A percentile compares a stretch with the other conserved stretches of the same genome.
phyloP scores from a whole-genome alignment of 2,888 invertebrate genomes.

The Torymus auratus region DNA sequence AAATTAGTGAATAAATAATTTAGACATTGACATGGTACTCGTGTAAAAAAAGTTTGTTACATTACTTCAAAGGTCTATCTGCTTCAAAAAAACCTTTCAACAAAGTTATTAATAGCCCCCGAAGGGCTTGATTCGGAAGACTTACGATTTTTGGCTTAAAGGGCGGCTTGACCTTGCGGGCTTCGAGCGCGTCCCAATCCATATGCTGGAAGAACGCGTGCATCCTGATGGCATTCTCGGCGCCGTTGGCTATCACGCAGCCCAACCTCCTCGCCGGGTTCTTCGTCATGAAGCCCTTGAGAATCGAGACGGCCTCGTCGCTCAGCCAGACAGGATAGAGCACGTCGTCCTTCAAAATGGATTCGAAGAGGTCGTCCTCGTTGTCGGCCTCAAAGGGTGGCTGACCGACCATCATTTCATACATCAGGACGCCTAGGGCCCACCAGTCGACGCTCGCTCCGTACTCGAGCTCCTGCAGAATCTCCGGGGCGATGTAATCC shows the following conservation, averaged over 20 bases:
- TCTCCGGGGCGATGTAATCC: constrained; percentile 99
- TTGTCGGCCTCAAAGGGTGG: constrained; percentile 99
- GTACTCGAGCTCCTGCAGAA: constrained; percentile 94
- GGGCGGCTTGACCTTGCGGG: constrained; percentile 94
- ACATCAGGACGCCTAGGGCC: constrained; percentile 98
- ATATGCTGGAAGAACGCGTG: constrained; percentile 96
- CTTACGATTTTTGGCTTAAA: constrained; percentile 97
- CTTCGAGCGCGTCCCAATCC: constrained; percentile 97
- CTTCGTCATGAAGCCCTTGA: constrained; percentile 99
- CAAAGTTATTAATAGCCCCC: background rate
- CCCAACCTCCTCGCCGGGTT: constrained; percentile 95
- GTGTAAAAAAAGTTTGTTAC: no score
- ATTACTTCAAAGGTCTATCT: no score
- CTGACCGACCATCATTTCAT: constrained; percentile 99
- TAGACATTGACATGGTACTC: no score
- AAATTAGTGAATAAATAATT: no score
- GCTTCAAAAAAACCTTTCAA: background rate
- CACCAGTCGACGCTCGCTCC: constrained; percentile 96
- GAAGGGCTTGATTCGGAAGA: constrained; percentile 24
- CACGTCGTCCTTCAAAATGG: constrained; percentile 98
- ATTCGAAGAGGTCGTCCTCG: constrained; percentile 99
- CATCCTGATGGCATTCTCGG: constrained; percentile 90
- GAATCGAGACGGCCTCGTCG: constrained; percentile 92
- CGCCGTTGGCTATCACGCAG: constrained; percentile 86
- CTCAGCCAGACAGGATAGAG: constrained; percentile 98